Evolutionary conservation across 1,140 invertebrate genomes (phyloP), one percentile per base, ranked within the genome.

Genomic region (Drosophila saltans): DNA sequence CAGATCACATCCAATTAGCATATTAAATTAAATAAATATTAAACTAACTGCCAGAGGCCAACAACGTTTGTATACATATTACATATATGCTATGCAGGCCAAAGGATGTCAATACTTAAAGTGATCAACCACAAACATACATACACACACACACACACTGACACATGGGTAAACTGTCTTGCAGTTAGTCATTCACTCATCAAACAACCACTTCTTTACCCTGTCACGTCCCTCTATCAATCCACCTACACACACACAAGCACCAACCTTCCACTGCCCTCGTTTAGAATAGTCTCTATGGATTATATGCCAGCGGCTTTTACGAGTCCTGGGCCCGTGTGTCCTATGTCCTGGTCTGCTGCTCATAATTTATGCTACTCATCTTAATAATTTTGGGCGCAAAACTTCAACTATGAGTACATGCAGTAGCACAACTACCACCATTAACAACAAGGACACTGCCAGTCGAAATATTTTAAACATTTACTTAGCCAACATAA

Each of bases 21-120:
- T 90, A 91, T 90, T 90, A 91, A 90, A 90, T 90, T 91, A 90
- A 86, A 91, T 90, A 83, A 90, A 90, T 90, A 90, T 90, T 90
- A 90, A 91, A 90, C 79, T 81, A 91, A 90, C 80, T 90, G 84
- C 80, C 76, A 59, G 30, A 60, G 78, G 74, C 43, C 62, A 58
- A 45, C 73, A 43, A 58, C 72, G 66, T 40, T 64, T 58, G 24
- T 40, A 58, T 70, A 61, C 45, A 62, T 21, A 69, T 70, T 55
- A 72, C 66, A 63, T 65, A 76, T 82, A 85, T 72, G 75, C 55
- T 76, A 56, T 85, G 60, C 72, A 78, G 78, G 80, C 78, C 83
- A 61, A 66, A 66, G 45, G 72, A 58, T 88, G 81, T 84, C 84
- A 88, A 84, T 89, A 90, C 84, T 79, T 90, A 80, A 81, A 89